A percentile compares a stretch with the other conserved stretches of the same genome.
Evolutionary conservation across 1,140 invertebrate genomes (phyloP).

Genomic region (Drosophila tani): DNA sequence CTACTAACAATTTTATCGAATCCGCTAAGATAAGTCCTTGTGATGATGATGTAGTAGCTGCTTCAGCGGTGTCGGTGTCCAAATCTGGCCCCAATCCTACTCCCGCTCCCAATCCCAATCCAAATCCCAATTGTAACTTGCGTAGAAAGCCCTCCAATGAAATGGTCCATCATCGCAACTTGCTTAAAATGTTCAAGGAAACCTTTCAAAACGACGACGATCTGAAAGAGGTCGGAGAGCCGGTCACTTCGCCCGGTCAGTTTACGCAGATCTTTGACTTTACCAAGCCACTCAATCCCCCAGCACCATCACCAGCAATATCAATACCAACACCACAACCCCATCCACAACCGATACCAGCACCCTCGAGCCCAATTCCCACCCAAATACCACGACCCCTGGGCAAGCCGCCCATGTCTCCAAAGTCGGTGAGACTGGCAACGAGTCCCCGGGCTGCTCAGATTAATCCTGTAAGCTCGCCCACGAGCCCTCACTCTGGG

Average conservation of each 20-base stretch:
- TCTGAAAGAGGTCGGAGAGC: slow-evolving; percentile 57
- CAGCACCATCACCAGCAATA: slow-evolving; percentile 13
- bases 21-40: slow-evolving; percentile 64
- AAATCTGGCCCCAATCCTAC: slow-evolving; percentile 38
- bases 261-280: slow-evolving; percentile 71
- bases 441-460: slow-evolving; percentile 19
- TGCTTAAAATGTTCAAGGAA: slow-evolving; percentile 82
- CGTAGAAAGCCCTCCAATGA: slow-evolving; percentile 83
- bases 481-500: slow-evolving; percentile 4
- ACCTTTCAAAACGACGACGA: slow-evolving; percentile 81
- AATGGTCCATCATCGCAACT: slow-evolving; percentile 80
- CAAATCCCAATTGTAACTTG: slow-evolving; percentile 67
- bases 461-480: slow-evolving; percentile 13
- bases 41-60: slow-evolving; percentile 72
- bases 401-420: slow-evolving; percentile 81
- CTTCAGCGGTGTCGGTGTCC: slow-evolving; percentile 70
- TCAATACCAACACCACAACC: slow-evolving; percentile 12
- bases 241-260: slow-evolving; percentile 41
- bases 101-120: slow-evolving; percentile 11
- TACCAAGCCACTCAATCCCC: slow-evolving; percentile 43
- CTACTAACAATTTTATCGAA: slow-evolving; percentile 82
- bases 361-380: slow-evolving; percentile 22
- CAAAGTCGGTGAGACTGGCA: slow-evolving; percentile 60
- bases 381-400: slow-evolving; percentile 76
- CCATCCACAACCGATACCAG: slow-evolving; percentile 13